These are phyloP conservation scores for Halocynthia roretzi DNA, from an alignment of 23 tunicate genomes.

Conservation along the genomic window DNA sequence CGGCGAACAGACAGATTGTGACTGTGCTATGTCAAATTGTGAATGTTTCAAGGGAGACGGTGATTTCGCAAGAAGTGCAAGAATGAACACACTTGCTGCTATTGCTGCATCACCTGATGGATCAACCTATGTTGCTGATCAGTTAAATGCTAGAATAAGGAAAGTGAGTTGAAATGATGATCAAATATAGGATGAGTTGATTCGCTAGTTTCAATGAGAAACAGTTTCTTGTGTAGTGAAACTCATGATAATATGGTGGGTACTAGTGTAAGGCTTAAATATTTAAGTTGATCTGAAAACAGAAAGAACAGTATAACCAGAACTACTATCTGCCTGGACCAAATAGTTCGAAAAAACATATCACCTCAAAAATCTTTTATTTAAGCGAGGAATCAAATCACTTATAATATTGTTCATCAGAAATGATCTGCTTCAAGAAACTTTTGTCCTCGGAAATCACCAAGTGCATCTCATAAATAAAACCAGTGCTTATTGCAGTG, in stretches of 20 bases:
- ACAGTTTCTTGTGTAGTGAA: too few relatives aligned
- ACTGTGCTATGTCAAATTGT: constrained; percentile 74
- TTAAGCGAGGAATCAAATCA: too few relatives aligned
- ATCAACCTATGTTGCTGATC: constrained; percentile 69
- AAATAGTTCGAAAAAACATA: too few relatives aligned
- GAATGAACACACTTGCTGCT: constrained; percentile 58
- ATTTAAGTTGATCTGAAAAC: neutral
- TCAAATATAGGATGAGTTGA: neutral
- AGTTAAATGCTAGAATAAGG: constrained; percentile 65
- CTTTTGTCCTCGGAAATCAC: too few relatives aligned
- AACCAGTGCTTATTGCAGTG: too few relatives aligned
- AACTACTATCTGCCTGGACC: neutral
- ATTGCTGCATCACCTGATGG: constrained; percentile 79
- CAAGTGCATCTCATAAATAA: too few relatives aligned
- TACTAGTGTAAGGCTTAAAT: too few relatives aligned
- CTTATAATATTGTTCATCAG: too few relatives aligned
- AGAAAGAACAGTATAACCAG: neutral
- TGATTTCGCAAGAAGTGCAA: constrained; percentile 78
- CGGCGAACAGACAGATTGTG: constrained; percentile 70
- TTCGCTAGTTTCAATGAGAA: too few relatives aligned
- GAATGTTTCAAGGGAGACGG: constrained; percentile 84
- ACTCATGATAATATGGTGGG: too few relatives aligned
- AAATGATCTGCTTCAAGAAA: too few relatives aligned
- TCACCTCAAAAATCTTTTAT: too few relatives aligned
- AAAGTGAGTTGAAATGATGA: constrained; percentile 26